These are phyloP conservation scores for Schlechtendalia chinensis DNA, from an alignment of 1,140 invertebrate species.

Conservation along the genomic window DNA sequence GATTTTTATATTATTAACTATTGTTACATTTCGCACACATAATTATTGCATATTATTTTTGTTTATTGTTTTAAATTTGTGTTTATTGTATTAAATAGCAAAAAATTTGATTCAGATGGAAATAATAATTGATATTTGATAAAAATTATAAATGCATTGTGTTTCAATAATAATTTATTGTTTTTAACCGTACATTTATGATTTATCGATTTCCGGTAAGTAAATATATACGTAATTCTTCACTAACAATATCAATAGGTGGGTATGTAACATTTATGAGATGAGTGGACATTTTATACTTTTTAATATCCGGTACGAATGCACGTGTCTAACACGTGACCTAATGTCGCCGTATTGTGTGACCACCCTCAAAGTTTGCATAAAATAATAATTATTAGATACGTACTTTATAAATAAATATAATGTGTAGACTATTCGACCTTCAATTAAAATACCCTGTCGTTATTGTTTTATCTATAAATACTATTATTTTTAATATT, in stretches of 20 bases:
- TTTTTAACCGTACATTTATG: background rate
- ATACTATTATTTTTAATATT: background rate
- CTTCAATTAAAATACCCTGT: conserved; percentile 10
- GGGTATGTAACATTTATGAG: conserved; percentile 33
- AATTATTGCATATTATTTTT: too few species aligned
- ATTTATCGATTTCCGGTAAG: conserved; percentile 25
- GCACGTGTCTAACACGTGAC: conserved; percentile 45
- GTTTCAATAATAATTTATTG: background rate
- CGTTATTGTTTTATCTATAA: background rate
- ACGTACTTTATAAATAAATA: conserved; percentile 35
- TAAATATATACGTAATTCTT: conserved; percentile 22
- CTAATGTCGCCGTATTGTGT: background rate
- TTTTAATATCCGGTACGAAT: conserved; percentile 48
- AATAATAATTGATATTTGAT: too few species aligned
- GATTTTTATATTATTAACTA: too few species aligned
- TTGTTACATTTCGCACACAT: too few species aligned
- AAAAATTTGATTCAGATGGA: too few species aligned
- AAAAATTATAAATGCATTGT: too few species aligned
- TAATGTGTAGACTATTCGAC: background rate
- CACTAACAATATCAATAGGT: conserved; percentile 22
- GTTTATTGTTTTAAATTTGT: too few species aligned
- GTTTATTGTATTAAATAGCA: too few species aligned
- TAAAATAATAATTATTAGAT: conserved; percentile 33
- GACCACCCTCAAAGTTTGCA: conserved; percentile 27
- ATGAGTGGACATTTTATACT: conserved; percentile 41